These are phyloP conservation scores for Hermaeophaga mercurialis DNA, from an alignment of 2,888 invertebrate species.

Conservation along the genomic window DNA sequence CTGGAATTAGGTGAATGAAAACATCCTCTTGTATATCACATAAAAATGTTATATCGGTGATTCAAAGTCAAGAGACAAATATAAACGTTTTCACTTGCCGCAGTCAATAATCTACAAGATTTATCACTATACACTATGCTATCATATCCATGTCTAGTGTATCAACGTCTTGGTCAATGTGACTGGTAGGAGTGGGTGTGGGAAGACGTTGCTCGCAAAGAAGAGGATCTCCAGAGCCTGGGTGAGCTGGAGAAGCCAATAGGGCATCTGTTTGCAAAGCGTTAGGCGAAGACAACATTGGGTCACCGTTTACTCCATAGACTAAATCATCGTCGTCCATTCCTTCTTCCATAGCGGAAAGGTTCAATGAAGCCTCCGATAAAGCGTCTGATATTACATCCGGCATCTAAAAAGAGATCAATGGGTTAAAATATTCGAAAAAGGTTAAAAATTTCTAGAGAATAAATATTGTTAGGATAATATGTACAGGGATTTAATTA, in stretches of 20 bases:
- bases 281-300: slow-evolving; percentile 60
- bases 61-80: slow-evolving; percentile 9
- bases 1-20: no score
- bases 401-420: slow-evolving; percentile 46
- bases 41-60: not conserved
- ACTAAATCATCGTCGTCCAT: slow-evolving; percentile 58
- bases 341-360: slow-evolving; percentile 69
- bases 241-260: slow-evolving; percentile 63
- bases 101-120: slow-evolving; percentile 15
- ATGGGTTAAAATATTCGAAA: no score
- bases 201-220: slow-evolving; percentile 59
- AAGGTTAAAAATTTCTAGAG: no score
- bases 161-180: slow-evolving; percentile 60
- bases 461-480: no score
- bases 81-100: slow-evolving; percentile 24
- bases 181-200: slow-evolving; percentile 58
- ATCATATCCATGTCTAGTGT: slow-evolving; percentile 63
- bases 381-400: slow-evolving; percentile 61
- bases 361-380: slow-evolving; percentile 59
- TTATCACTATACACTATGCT: slow-evolving; percentile 53
- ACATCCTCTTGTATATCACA: no score
- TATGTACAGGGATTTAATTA: no score
- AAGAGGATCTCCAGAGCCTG: slow-evolving; percentile 68
- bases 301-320: slow-evolving; percentile 56
- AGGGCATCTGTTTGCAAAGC: slow-evolving; percentile 67